phyloP scores from a whole-genome alignment of 2,888 invertebrate species.

The Microplitis manilae region DNA sequence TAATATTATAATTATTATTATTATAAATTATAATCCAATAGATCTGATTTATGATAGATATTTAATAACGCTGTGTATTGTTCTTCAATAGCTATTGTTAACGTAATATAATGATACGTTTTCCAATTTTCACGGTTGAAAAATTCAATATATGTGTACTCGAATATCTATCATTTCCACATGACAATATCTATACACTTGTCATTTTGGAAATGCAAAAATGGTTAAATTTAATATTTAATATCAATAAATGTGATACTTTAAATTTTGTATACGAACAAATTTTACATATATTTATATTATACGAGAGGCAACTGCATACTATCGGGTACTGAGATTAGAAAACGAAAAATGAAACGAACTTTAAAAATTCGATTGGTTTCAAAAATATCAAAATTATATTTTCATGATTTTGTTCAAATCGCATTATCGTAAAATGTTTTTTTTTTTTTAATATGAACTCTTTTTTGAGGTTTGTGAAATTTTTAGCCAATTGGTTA shows the following conservation, averaged over 20 bases:
- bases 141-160: neutral
- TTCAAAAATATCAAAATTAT: no score
- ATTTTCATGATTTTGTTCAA: no score
- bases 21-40: neutral
- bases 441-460: no score
- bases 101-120: neutral
- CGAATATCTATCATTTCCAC: neutral
- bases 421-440: no score
- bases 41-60: neutral
- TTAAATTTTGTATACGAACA: neutral
- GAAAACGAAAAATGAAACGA: no score
- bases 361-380: no score
- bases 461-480: no score
- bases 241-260: neutral
- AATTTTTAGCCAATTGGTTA: no score
- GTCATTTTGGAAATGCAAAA: neutral
- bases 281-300: neutral
- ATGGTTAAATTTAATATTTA: neutral
- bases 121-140: neutral
- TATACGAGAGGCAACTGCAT: no score
- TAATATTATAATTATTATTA: neutral
- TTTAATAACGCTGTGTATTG: neutral
- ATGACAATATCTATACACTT: neutral
- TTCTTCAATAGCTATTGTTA: neutral
- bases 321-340: no score